Evolutionary conservation across 2,888 invertebrate species (phyloP).

Genomic region (Acrobeloides nanus): DNA sequence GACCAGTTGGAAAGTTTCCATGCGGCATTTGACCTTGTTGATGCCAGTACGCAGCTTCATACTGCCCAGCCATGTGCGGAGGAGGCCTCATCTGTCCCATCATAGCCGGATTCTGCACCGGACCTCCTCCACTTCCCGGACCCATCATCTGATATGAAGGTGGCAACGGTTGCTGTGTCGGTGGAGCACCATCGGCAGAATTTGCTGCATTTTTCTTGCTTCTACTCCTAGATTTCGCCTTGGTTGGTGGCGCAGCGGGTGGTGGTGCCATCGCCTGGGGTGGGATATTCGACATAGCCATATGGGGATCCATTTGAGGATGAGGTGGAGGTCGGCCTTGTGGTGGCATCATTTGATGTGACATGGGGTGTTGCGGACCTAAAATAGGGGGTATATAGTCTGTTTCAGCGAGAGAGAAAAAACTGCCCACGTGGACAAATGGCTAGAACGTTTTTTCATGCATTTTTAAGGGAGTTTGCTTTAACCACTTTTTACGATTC

Average conservation of each 20-base stretch:
- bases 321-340: not conserved
- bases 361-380: conserved; percentile 7
- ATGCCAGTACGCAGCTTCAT: conserved; percentile 5
- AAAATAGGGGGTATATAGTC: too few species aligned
- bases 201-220: conserved; percentile 21
- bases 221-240: conserved; percentile 5
- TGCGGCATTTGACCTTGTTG: conserved; percentile 1
- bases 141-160: conserved; percentile 5
- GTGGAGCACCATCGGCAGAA: conserved; percentile 22
- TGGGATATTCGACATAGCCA: conserved; percentile 3
- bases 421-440: too few species aligned
- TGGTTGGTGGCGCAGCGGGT: conserved; percentile 11
- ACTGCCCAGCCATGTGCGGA: conserved; percentile 9
- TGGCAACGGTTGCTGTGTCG: conserved; percentile 11
- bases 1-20: too few species aligned
- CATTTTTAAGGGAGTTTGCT: too few species aligned
- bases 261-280: conserved; percentile 13
- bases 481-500: too few species aligned
- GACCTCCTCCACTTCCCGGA: conserved; percentile 22
- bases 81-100: conserved; percentile 18
- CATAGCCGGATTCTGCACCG: conserved; percentile 38
- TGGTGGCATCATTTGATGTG: conserved; percentile 2
- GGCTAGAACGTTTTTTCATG: too few species aligned
- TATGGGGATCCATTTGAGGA: conserved; percentile 4
- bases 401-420: too few species aligned